Base-by-base conservation (phyloP, 2,888 invertebrate species). In the Apocheima hispidaria region DNA sequence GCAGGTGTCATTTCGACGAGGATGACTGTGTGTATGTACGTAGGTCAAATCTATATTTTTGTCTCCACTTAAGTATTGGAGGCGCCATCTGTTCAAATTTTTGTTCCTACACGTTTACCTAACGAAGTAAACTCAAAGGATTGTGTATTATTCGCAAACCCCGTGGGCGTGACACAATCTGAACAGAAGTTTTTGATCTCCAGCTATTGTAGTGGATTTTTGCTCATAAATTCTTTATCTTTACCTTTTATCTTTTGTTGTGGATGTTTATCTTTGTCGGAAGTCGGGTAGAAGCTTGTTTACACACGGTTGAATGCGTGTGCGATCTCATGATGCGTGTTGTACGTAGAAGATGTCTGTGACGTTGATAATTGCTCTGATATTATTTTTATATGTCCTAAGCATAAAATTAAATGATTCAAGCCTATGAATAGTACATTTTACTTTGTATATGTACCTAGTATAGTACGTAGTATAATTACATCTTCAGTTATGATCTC, bases 231-330 rank as follows among this genome's bases (percentile, higher is more conserved):
- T 46, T 46, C 46, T 33, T 46, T 46, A 44, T 44, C 26, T 44
- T 44, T 26, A 26, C 43, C 43, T 26, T 28, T 49, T 40, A 28
- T 51, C 51, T 51, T 33, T 30, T 52, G 14, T 52, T 30, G 28
- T 49, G 28, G 44, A 48, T 48, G 49, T 35, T 36, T 12, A 49
- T 36, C 51, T 60, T 49, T 60, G 60, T 51, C 36, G 54, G 54
- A 44, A 33, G 36, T 57, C 49, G 55, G 33, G 54, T 55, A 14
- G 55, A 57, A 35, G 38, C 50, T 38, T 67, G 67, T 69, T 65
- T 63, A 65, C 61, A 57, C 44, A 63, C 61, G 66, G 57, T 55
- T 28, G 65, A 60, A 43, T 69, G 67, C 53, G 23, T 53, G 14
- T 26, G 16, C 44, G 20, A 28, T 49, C 53, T 46, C 56, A 58